Conservation (phyloP, 2,888 invertebrate species). For the Cecidostiba fungosa region DNA sequence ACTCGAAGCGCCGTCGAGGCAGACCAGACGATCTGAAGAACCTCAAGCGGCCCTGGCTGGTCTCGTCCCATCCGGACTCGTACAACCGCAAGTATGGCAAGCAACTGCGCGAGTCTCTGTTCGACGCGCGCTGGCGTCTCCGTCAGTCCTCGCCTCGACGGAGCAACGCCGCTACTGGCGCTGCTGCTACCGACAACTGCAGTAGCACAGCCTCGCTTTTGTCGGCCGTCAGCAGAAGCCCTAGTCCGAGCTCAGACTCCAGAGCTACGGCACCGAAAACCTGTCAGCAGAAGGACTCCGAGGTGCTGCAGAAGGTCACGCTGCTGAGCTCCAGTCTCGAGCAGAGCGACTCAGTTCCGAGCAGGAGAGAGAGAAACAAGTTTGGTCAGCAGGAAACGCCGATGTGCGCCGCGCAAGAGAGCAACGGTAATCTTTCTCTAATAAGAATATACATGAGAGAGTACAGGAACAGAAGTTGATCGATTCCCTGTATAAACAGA, state of each 20-base stretch:
- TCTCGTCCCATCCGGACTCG: background rate
- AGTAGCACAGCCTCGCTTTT: background rate
- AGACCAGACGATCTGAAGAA: background rate
- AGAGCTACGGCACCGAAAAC: too few species aligned
- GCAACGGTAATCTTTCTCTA: background rate
- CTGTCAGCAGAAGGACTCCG: background rate
- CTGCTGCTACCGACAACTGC: background rate
- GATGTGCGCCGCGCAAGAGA: background rate
- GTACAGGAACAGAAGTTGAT: too few species aligned
- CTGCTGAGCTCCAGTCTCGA: conserved; percentile 32
- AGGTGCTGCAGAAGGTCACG: conserved; percentile 44
- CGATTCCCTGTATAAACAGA: background rate
- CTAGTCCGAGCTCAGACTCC: background rate
- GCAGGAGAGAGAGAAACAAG: background rate
- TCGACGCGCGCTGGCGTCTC: conserved; percentile 14
- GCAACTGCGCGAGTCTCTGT: background rate
- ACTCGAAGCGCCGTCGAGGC: background rate
- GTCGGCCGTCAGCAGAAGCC: background rate
- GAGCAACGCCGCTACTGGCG: background rate
- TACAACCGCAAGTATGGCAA: conserved; percentile 46
- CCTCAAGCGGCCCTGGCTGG: conserved; percentile 37
- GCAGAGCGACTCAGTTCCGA: background rate
- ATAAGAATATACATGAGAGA: background rate
- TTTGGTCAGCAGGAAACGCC: background rate
- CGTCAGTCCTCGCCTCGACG: background rate